Evolutionary conservation across 1,140 invertebrate species (phyloP).

Genomic region (Drosophila lowei): DNA sequence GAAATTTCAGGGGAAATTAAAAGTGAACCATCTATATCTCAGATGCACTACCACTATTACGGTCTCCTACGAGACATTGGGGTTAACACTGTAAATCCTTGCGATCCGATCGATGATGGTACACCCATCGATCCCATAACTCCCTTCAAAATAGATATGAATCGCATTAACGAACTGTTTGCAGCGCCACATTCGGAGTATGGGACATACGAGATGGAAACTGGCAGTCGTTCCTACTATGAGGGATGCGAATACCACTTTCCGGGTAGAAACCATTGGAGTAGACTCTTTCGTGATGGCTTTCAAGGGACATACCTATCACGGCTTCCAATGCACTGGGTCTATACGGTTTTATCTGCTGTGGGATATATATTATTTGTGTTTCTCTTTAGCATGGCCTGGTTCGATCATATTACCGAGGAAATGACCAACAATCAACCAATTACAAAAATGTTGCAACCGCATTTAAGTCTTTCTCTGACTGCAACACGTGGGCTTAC

Average conservation of each 20-base stretch:
- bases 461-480: constrained; percentile 35
- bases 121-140: background rate
- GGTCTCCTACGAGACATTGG: constrained; percentile 7
- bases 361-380: constrained; percentile 7
- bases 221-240: background rate
- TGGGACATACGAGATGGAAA: background rate
- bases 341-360: constrained; percentile 11
- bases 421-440: background rate
- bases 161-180: background rate
- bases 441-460: constrained; percentile 13
- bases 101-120: constrained; percentile 1
- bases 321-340: constrained; percentile 5
- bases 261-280: constrained; percentile 18
- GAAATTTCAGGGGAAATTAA: constrained; percentile 5
- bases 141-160: background rate
- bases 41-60: background rate
- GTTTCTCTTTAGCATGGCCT: constrained; percentile 5
- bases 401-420: constrained; percentile 21
- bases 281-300: constrained; percentile 9
- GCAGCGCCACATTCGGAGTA: background rate
- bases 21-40: background rate
- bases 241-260: constrained; percentile 51
- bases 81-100: background rate
- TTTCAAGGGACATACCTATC: background rate
- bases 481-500: constrained; percentile 1